Base-by-base conservation (phyloP, 2,797 vertebrate genomes). In the Limosa lapponica region DNA sequence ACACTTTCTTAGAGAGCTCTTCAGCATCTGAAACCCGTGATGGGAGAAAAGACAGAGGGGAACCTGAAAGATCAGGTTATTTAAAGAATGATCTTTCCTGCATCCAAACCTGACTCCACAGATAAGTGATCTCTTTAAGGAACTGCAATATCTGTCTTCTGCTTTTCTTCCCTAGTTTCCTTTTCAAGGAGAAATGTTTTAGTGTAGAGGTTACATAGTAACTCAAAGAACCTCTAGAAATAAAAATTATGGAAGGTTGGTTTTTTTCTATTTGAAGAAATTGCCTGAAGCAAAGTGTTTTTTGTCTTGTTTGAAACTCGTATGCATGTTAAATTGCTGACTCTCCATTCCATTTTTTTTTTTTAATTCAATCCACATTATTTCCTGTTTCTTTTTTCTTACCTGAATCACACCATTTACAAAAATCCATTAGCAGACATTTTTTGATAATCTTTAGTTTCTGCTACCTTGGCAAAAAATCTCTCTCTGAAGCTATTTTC, bases 391-490 rank as follows among this genome's bases (percentile, higher is more conserved):
- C 16, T 78, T 72, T 82, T 90, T 77, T 54, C 54, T 67, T 12
- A 61, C 49, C 52, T 78, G 41, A 92, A 78, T 82, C 37, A 83
- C 41, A 58, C 37, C 28, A 59, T 57, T 87, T 82, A 73, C 28
- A 84, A 48, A 96, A 87, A 75, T 77, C 74, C 61, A 85, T 91
- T 92, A 87, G n/a, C 51, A 89, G 72, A 66, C 8, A 24, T 44
- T 70, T 94, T 95, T 89, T 82, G 4, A 89, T 49, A 87, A n/a
- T 37, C 46, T 93, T 92, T 82, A 61, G 66, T 92, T 87, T 82
- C 30, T 82, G 46, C 88, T 58, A 62, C 23, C 6, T 75, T 84
- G 36, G 58, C 34, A 89, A 89, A 86, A 95, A 79, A 95, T 70
- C 36, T 48, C 8, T 66, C 44, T 81, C 41, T 77, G 12, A 72